These are phyloP conservation scores for Lacerta agilis DNA, from an alignment of 2,797 vertebrate species.

Conservation along the genomic window DNA sequence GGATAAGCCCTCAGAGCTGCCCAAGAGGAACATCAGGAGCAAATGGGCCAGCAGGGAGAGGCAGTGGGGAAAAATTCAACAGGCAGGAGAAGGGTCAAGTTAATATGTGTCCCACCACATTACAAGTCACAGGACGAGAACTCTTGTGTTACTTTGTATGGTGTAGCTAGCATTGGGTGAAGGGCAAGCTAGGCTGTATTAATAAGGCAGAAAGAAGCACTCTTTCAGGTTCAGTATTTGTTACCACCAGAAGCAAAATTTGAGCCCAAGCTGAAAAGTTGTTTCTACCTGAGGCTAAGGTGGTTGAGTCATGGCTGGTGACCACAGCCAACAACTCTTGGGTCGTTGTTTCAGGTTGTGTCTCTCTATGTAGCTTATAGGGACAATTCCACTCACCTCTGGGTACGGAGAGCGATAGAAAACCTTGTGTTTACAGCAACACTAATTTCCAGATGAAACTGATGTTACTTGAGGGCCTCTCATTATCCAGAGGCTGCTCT, in stretches of 20 bases:
- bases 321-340: not conserved
- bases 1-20: too few species aligned
- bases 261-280: not conserved
- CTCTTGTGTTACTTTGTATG: too few species aligned
- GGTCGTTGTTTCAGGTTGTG: not conserved
- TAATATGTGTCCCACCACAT: too few species aligned
- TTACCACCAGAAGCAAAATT: too few species aligned
- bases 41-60: too few species aligned
- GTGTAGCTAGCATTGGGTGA: too few species aligned
- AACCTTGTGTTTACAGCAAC: not conserved
- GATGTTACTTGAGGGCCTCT: not conserved
- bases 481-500: not conserved
- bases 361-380: not conserved
- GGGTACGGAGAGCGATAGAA: not conserved
- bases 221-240: not conserved
- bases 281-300: too few species aligned
- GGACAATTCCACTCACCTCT: not conserved
- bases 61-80: too few species aligned
- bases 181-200: not conserved
- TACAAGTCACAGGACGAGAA: too few species aligned
- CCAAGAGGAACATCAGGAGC: too few species aligned
- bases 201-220: not conserved
- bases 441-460: not conserved
- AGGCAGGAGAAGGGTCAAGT: too few species aligned
- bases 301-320: not conserved